Percentiles rank a stretch among this genome's conserved stretches.
phyloP scores from a whole-genome alignment of 1,140 invertebrate species.

The Bombus difficillimus region DNA sequence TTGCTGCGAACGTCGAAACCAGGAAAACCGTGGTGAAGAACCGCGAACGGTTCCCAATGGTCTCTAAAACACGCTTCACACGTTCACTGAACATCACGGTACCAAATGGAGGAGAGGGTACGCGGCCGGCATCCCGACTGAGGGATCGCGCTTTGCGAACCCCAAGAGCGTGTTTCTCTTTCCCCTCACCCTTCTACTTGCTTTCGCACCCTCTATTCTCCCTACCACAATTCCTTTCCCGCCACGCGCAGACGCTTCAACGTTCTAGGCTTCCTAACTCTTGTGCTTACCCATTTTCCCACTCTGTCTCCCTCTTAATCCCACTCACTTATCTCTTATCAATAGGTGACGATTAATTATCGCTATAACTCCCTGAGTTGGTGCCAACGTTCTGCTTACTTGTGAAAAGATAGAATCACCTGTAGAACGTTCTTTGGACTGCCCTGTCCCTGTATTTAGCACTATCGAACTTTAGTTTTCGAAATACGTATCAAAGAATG shows the following conservation, averaged over 20 bases:
- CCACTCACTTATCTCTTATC: slow-evolving; percentile 75
- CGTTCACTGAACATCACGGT: slow-evolving; percentile 77
- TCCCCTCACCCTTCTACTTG: slow-evolving; percentile 43
- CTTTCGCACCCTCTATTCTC: slow-evolving; percentile 1
- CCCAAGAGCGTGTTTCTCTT: slow-evolving; percentile 67
- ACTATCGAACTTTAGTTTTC: background rate
- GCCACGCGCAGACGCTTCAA: slow-evolving; percentile 58
- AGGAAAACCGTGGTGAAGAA: slow-evolving; percentile 55
- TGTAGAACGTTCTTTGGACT: slow-evolving; percentile 18
- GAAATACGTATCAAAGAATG: background rate
- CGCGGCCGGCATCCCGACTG: slow-evolving; percentile 82
- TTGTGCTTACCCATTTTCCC: slow-evolving; percentile 28
- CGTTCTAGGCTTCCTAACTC: slow-evolving; percentile 45
- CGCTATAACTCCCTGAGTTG: slow-evolving; percentile 21
- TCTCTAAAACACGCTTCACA: slow-evolving; percentile 62
- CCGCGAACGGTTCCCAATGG: slow-evolving; percentile 52
- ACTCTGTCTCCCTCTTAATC: slow-evolving; percentile 52
- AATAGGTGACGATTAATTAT: slow-evolving; percentile 78
- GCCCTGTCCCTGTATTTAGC: background rate
- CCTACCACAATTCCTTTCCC: slow-evolving; percentile 40
- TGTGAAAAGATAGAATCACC: slow-evolving; percentile 35
- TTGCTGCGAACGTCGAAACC: slow-evolving; percentile 58
- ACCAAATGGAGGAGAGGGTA: slow-evolving; percentile 71
- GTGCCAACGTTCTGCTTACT: background rate
- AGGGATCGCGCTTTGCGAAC: slow-evolving; percentile 68